Evolutionary conservation across 2,113 vertebrate genomes (phyloP).

Genomic region (Osmerus eperlanus): DNA sequence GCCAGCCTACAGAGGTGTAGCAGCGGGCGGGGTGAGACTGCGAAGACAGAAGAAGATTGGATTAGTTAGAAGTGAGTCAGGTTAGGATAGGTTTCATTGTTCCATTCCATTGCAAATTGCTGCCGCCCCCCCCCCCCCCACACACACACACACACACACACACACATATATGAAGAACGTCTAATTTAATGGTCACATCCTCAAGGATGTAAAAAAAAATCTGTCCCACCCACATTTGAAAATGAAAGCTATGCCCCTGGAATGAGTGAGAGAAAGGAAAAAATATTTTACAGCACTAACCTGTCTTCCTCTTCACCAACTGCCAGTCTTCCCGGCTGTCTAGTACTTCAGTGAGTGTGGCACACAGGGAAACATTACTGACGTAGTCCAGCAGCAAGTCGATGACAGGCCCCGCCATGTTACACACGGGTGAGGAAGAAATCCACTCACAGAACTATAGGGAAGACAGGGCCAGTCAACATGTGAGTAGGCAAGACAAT

Average conservation of each 20-base stretch:
- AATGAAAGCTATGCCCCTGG: too few species aligned
- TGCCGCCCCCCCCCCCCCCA: background rate
- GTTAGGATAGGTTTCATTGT: background rate
- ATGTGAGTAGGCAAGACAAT: too few species aligned
- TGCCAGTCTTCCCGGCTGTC: conserved; percentile 87
- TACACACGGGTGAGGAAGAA: conserved; percentile 76
- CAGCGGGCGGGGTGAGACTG: conserved; percentile 86
- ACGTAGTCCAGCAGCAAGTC: conserved; percentile 93
- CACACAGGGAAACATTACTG: conserved; percentile 85
- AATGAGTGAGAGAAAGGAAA: too few species aligned
- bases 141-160: too few species aligned
- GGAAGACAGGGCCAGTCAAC: background rate
- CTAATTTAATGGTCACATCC: too few species aligned
- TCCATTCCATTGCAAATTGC: background rate
- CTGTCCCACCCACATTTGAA: too few species aligned
- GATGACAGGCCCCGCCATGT: conserved; percentile 84
- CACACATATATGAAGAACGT: too few species aligned
- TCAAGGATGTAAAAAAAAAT: too few species aligned
- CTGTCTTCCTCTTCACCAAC: conserved; percentile 82
- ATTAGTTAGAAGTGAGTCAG: background rate
- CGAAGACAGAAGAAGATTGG: conserved; percentile 23
- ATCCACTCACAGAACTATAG: conserved; percentile 97
- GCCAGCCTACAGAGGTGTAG: conserved; percentile 85
- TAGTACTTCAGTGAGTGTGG: conserved; percentile 81
- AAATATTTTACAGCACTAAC: conserved; percentile 63